A percentile compares a stretch with the other conserved stretches of the same genome.
These are phyloP conservation scores for Paelopatides confundens DNA, from an alignment of 53 echinoderm and acorn worm genomes.

Conservation along the genomic window DNA sequence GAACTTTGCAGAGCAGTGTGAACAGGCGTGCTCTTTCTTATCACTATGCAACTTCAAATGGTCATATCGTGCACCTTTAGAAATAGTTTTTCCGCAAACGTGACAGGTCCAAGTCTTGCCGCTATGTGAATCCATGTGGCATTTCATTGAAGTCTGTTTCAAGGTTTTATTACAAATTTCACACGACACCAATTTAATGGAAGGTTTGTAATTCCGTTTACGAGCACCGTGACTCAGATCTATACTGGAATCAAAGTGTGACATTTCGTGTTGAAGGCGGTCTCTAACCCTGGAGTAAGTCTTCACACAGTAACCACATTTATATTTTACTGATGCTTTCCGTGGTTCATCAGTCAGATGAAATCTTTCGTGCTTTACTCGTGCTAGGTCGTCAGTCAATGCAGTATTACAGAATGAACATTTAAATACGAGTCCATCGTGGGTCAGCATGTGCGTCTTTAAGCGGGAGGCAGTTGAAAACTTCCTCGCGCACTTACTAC, in stretches of 20 bases:
- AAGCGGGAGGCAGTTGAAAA: neutral
- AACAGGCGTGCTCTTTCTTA: neutral
- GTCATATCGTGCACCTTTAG: neutral
- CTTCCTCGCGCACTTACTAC: neutral
- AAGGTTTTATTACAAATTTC: neutral
- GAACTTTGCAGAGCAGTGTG: neutral
- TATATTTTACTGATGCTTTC: too few relatives aligned
- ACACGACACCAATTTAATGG: neutral
- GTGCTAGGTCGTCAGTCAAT: neutral
- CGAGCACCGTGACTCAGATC: constrained; percentile 13
- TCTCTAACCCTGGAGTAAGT: neutral
- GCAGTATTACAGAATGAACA: neutral
- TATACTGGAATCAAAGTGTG: constrained; percentile 14
- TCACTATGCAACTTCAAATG: neutral
- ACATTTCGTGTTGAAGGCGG: constrained; percentile 1
- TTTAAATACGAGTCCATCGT: neutral
- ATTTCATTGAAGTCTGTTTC: neutral
- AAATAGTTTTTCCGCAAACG: constrained; percentile 16
- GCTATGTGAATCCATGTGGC: neutral
- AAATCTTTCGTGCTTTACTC: neutral
- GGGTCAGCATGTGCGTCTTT: neutral
- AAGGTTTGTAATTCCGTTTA: neutral
- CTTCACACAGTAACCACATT: constrained; percentile 19
- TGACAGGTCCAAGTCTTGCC: constrained; percentile 16
- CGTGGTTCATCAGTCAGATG: neutral